Evolutionary conservation across 2,888 invertebrate species (phyloP).

Genomic region (Hyppa rectilinea): DNA sequence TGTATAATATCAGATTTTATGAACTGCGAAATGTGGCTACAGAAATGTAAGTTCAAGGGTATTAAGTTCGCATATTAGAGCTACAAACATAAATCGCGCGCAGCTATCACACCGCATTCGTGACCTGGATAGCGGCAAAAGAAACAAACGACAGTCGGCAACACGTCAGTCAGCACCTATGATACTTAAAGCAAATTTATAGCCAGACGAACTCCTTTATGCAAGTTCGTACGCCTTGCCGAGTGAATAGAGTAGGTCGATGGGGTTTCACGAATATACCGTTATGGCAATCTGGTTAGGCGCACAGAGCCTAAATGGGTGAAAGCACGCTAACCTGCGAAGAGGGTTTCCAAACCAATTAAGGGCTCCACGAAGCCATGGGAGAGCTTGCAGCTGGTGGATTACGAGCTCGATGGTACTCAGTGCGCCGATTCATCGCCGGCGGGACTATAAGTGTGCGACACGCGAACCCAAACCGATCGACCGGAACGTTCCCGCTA

Average conservation of each 20-base stretch:
- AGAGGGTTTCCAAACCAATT: conserved; percentile 90
- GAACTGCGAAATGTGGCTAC: conserved; percentile 72
- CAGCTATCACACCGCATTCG: conserved; percentile 68
- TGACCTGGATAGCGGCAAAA: conserved; percentile 73
- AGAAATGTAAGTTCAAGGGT: conserved; percentile 71
- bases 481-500: conserved; percentile 69
- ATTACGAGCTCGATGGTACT: conserved; percentile 89
- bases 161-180: conserved; percentile 81
- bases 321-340: conserved; percentile 86
- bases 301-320: conserved; percentile 85
- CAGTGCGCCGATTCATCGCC: conserved; percentile 82
- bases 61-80: conserved; percentile 59
- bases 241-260: conserved; percentile 79
- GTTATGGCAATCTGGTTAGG: conserved; percentile 90
- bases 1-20: conserved; percentile 75
- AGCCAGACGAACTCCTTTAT: conserved; percentile 72
- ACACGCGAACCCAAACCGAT: conserved; percentile 80
- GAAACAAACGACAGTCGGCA: conserved; percentile 75
- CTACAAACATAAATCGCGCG: conserved; percentile 68
- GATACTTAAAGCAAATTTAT: conserved; percentile 81
- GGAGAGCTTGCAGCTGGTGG: conserved; percentile 86
- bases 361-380: conserved; percentile 89
- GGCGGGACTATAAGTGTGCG: conserved; percentile 78
- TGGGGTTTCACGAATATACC: conserved; percentile 86
- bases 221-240: conserved; percentile 75